Conservation (phyloP, 2,113 vertebrate genomes). For the Fulica atra region DNA sequence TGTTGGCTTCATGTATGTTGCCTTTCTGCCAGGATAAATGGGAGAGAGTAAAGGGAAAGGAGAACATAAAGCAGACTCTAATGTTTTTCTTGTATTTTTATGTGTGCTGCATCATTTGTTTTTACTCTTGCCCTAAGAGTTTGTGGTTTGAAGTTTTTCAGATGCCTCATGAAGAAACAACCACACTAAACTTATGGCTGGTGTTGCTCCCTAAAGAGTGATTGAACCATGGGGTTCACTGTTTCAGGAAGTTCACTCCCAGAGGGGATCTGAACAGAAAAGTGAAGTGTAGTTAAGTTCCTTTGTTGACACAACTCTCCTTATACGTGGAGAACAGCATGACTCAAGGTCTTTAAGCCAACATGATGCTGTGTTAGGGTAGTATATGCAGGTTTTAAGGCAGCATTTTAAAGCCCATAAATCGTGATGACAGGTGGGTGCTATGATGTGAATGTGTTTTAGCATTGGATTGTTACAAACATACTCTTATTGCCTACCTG, state of each 20-base stretch:
- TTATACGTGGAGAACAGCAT: background rate
- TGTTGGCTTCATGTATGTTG: accelerated
- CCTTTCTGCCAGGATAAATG: background rate
- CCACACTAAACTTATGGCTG: accelerated
- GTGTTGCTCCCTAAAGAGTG: background rate
- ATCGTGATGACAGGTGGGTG: background rate
- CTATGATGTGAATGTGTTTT: background rate
- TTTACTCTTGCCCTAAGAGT: background rate
- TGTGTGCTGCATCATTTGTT: background rate
- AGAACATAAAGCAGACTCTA: background rate
- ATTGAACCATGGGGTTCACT: accelerated
- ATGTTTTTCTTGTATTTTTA: background rate
- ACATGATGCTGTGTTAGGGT: background rate
- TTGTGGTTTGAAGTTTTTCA: background rate
- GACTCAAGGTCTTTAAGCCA: background rate
- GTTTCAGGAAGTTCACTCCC: background rate
- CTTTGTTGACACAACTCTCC: background rate
- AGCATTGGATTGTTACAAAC: background rate
- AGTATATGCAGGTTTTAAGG: background rate
- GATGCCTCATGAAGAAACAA: background rate
- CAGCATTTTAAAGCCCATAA: background rate
- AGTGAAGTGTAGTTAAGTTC: background rate
- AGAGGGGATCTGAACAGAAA: background rate
- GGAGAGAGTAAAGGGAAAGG: background rate
- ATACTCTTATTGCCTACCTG: background rate